Evolutionary conservation across 2,797 vertebrate species (phyloP).

Genomic region (Xenops minutus): DNA sequence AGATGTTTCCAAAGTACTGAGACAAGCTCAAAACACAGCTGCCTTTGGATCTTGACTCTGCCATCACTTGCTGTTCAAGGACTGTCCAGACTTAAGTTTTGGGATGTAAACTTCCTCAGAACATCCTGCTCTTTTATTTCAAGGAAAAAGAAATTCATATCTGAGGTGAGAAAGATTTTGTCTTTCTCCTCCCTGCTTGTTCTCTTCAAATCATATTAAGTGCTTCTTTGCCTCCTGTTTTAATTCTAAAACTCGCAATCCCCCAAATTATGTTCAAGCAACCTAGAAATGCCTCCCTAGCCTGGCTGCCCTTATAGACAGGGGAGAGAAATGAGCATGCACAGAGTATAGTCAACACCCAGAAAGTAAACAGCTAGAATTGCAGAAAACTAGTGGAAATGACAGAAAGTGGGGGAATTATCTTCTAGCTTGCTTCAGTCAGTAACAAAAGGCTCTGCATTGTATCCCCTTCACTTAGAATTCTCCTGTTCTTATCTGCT

Average conservation of each 20-base stretch:
- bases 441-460: not conserved
- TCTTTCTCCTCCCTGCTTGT: not conserved
- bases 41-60: conserved; percentile 37
- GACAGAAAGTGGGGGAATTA: not conserved
- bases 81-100: conserved; percentile 52
- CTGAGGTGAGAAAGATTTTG: conserved; percentile 19
- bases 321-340: not conserved
- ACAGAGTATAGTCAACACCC: not conserved
- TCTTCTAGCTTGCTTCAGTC: not conserved
- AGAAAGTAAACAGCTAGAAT: not conserved
- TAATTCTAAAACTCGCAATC: not conserved
- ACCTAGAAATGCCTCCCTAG: not conserved
- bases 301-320: not conserved
- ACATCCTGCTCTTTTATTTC: conserved; percentile 43
- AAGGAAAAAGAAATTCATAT: conserved; percentile 24
- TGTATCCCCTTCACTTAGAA: not conserved
- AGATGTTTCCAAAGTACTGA: conserved; percentile 64
- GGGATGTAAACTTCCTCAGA: conserved; percentile 44
- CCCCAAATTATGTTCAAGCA: not conserved
- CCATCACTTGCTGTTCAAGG: conserved; percentile 54
- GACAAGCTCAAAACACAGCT: conserved; percentile 55
- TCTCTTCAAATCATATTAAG: conserved; percentile 5
- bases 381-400: not conserved
- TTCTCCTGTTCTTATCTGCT: not conserved
- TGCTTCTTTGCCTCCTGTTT: not conserved